phyloP scores from a whole-genome alignment of 2,888 invertebrate genomes.

The Crocallis elinguaria region DNA sequence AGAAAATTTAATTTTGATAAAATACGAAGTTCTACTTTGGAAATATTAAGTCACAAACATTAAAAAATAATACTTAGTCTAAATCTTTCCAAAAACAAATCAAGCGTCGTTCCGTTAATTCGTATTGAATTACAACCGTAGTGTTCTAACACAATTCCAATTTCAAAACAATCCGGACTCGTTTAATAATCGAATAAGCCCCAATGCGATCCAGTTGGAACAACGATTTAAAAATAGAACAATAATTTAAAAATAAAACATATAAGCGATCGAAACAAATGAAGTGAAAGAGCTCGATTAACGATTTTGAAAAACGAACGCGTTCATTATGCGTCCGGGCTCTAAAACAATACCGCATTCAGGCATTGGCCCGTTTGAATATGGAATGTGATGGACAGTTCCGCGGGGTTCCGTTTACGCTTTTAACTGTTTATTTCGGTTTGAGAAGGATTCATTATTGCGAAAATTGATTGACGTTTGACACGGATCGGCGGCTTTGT shows the following conservation, averaged over 20 bases:
- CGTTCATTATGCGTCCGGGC: conserved; percentile 74
- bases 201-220: conserved; percentile 64
- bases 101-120: conserved; percentile 74
- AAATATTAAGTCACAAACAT: not conserved
- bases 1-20: too few relatives aligned
- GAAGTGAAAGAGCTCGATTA: conserved; percentile 81
- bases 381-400: conserved; percentile 76
- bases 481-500: conserved; percentile 57
- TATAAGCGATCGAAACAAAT: conserved; percentile 69
- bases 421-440: conserved; percentile 72
- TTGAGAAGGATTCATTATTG: conserved; percentile 59
- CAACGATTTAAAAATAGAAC: conserved; percentile 48
- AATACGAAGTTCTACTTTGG: too few relatives aligned
- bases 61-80: conserved; percentile 9
- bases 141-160: conserved; percentile 63
- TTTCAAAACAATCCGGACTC: conserved; percentile 57
- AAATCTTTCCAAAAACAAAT: conserved; percentile 48
- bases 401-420: conserved; percentile 53
- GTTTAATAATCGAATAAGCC: conserved; percentile 62
- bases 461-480: conserved; percentile 54
- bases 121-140: conserved; percentile 78
- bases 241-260: conserved; percentile 50
- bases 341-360: conserved; percentile 81
- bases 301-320: conserved; percentile 65
- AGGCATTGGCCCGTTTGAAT: conserved; percentile 75